phyloP scores from a whole-genome alignment of 2,888 invertebrate species.

The Eupithecia pulchellata region DNA sequence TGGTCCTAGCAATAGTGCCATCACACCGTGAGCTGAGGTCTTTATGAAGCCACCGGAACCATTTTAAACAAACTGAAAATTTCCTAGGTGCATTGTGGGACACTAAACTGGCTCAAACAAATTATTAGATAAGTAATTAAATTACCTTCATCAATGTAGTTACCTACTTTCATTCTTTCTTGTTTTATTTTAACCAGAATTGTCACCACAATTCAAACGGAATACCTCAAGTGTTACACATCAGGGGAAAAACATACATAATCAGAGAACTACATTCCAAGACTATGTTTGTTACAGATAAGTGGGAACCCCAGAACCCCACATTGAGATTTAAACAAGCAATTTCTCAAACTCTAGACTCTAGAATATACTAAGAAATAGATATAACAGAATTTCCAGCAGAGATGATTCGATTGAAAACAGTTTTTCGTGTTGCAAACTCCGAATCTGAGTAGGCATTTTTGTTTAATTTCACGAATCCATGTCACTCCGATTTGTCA shows the following conservation, averaged over 20 bases:
- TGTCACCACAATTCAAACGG: background rate
- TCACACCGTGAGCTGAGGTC: too few species aligned
- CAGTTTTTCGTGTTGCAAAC: background rate
- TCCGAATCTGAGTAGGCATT: background rate
- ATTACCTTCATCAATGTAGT: too few species aligned
- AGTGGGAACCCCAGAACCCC: background rate
- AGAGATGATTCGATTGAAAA: background rate
- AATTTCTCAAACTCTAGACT: too few species aligned
- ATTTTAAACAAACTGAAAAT: too few species aligned
- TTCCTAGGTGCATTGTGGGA: too few species aligned
- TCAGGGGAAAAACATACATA: background rate
- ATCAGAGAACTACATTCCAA: background rate
- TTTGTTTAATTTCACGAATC: background rate
- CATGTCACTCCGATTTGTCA: background rate
- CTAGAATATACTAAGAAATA: too few species aligned
- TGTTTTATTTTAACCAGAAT: background rate
- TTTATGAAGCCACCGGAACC: too few species aligned
- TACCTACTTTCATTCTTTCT: background rate
- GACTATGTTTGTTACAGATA: background rate
- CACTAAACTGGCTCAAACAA: too few species aligned
- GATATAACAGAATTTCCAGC: background rate
- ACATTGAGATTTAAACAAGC: background rate
- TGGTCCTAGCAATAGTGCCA: too few species aligned
- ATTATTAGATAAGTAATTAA: too few species aligned
- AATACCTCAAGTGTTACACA: background rate